Evolutionary conservation across 2,113 vertebrate species (phyloP), one percentile per base, ranked within the genome.

Genomic region (Passer montanus): DNA sequence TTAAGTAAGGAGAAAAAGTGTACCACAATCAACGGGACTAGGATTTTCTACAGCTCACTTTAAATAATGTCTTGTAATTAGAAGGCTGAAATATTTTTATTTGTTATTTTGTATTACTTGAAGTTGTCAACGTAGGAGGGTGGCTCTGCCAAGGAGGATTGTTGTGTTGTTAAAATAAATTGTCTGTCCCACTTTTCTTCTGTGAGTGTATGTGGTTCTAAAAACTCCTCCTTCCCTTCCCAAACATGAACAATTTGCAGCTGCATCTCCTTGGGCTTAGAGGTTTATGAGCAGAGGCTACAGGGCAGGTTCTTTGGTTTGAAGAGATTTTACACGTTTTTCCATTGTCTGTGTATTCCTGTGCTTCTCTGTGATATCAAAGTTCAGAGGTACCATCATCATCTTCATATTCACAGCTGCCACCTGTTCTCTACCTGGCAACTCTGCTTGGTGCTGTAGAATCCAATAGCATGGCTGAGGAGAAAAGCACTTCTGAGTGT

Each of bases 291-390:
- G 43, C 47, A 70, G 43, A 43, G 10, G 13, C n/a, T 60, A 15
- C 3, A 0, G 27, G 41, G 41, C 24, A 23, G 7, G 8, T 16
- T 74, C 91, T 53, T 84, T 58, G 27, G 9, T 76, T 72, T 47
- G 27, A 41, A 49, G 67, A 58, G 59, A 18, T 49, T 56, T 47
- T 77, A 31, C 9, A 5, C 4, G 0, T 69, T 87, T 35, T 77
- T 52, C 30, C 5, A 6, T 2, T 74, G 49, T 49, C 60, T 64
- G 3, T 43, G 35, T 44, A 8, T 3, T 1, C 9, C 2, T 5
- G 4, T 53, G 35, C 47, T 78, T 67, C 75, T 60, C 18, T 7
- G 28, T 76, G 69, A 43, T 28, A 15, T 33, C 52, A 17, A 77
- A 28, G 50, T 73, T 55, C 2, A 2, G 59, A 6, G 58, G n/a